phyloP scores from a whole-genome alignment of 2,113 vertebrate species.

The Riparia riparia region DNA sequence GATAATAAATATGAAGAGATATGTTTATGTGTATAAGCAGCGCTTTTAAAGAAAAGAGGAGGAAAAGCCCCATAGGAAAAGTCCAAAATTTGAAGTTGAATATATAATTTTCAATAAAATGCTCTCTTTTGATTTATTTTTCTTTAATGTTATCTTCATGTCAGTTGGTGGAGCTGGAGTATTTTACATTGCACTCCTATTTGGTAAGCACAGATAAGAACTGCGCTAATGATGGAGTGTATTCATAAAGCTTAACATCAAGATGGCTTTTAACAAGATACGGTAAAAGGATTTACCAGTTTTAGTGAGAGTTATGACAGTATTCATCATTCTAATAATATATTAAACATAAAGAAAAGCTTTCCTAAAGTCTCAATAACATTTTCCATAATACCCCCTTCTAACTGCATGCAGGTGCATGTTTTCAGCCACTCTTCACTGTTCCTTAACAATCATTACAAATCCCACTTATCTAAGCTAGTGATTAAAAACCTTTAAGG shows the following conservation, averaged over 20 bases:
- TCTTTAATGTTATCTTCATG: background rate
- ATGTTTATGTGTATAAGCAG: background rate
- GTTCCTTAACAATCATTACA: slow-evolving; percentile 33
- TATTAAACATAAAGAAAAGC: background rate
- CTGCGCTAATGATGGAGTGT: background rate
- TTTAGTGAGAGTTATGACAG: background rate
- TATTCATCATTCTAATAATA: background rate
- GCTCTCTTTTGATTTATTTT: background rate
- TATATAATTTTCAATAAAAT: background rate
- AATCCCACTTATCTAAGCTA: slow-evolving; percentile 61
- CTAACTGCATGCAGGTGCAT: slow-evolving; percentile 23
- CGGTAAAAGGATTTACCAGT: background rate
- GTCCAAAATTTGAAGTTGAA: background rate
- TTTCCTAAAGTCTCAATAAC: background rate
- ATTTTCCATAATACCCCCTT: background rate
- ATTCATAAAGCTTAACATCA: background rate
- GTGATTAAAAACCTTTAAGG: slow-evolving; percentile 53
- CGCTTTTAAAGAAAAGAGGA: background rate
- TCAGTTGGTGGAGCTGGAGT: background rate
- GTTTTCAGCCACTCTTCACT: slow-evolving; percentile 34
- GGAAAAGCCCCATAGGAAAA: background rate
- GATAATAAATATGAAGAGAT: background rate
- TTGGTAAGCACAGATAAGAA: background rate
- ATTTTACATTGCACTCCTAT: background rate
- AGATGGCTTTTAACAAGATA: background rate